These are phyloP conservation scores for Xyrauchen texanus DNA, from an alignment of 2,113 vertebrate genomes.

Conservation along the genomic window DNA sequence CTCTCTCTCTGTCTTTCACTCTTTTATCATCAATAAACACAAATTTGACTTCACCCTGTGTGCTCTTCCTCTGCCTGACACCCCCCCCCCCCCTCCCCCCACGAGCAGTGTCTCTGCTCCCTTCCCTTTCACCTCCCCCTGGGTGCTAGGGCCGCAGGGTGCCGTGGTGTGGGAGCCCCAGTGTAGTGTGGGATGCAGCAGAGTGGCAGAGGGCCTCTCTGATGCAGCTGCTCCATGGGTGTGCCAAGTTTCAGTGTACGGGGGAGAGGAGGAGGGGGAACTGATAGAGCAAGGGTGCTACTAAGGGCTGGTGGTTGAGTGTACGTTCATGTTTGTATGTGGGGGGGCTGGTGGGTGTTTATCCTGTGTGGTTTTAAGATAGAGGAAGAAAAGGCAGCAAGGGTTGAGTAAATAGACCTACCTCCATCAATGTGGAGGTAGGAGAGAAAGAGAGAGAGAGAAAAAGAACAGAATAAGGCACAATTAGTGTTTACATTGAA, in stretches of 20 bases:
- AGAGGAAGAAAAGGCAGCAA: conserved; percentile 3
- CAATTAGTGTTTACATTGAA: not conserved
- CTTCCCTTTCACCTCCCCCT: conserved; percentile 14
- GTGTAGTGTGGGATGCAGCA: conserved; percentile 50
- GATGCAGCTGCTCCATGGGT: conserved; percentile 75
- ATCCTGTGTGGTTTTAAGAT: conserved; percentile 44
- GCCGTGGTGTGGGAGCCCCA: conserved; percentile 59
- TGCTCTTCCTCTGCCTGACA: conserved; percentile 17
- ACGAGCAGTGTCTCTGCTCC: not conserved
- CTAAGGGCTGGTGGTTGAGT: conserved; percentile 21
- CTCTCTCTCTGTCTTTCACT: conserved; percentile 2
- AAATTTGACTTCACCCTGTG: conserved; percentile 38
- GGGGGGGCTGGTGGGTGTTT: not conserved
- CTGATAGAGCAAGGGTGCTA: conserved; percentile 59
- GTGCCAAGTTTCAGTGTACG: conserved; percentile 75
- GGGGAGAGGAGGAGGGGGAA: conserved; percentile 57
- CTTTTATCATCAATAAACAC: conserved; percentile 24
- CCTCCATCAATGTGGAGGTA: not conserved
- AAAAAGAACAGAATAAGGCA: not conserved
- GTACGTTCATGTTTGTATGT: not conserved
- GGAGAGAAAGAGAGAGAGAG: not conserved
- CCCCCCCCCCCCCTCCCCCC: not conserved
- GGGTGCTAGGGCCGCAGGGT: conserved; percentile 65
- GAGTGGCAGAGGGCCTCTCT: conserved; percentile 64
- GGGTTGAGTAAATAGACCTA: not conserved